Base-by-base conservation (phyloP, 2,888 invertebrate genomes). In the Lycaena phlaeas region DNA sequence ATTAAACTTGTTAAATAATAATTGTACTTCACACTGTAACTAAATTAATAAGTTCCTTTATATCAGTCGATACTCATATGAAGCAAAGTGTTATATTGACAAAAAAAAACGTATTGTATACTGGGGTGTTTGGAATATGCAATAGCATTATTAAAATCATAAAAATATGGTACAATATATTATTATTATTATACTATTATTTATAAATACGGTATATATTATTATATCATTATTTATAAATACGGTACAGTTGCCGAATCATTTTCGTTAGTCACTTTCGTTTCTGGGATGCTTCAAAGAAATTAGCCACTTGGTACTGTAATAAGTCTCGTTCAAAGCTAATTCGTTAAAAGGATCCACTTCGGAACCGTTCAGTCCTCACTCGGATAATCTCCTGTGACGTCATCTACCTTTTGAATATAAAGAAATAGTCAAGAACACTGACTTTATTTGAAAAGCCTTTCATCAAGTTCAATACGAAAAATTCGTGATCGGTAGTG, bases 381-480 rank as follows among this genome's bases (percentile, higher is more conserved):
- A 53, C 60, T 61, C 59, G 59, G 51, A 56, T 59, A 64, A 66
- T 63, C 56, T 55, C 45, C 43, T 48, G 27, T 41, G 52, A 52
- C 50, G 56, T 52, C 45, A 49, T 46, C 44, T 31, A 31, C 40
- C 39, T 44, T 46, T 41, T 43, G 45, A 48, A 52, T 49, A 46
- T 49, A 49, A 48, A 52, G 52, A 50, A 54, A 53, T 50, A 46
- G 50, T 38, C 38, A 40, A 40, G 40, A 37, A 49, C 49, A 50
- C 48, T 46, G 47, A 46, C 45, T 42, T 48, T 40, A 14, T 18
- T 14, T 17, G 14, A 42, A 45, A 42, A 37, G 38, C 31, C 27
- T 34, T 34, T 34, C 22, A 34, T 34, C 34, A 34, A 34, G 18
- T 34, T 18, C 4, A 34, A 34, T 34, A n/a, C 34, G 34, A 34